phyloP scores from a whole-genome alignment of 2,113 vertebrate genomes.

The Hylia prasina region DNA sequence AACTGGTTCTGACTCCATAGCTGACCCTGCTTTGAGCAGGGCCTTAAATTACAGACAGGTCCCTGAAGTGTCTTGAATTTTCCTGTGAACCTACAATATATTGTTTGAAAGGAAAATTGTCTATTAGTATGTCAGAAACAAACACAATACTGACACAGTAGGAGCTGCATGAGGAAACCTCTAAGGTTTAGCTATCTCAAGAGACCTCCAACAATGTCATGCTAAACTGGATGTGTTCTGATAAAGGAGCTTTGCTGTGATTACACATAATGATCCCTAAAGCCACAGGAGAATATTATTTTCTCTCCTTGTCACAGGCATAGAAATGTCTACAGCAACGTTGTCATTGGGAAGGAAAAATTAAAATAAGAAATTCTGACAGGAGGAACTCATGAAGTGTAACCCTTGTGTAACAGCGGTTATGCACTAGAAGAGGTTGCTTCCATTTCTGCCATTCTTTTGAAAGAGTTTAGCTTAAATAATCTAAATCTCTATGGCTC shows the following conservation, averaged over 20 bases:
- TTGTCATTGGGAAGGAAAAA: background rate
- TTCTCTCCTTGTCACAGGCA: slow-evolving; percentile 8
- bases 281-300: background rate
- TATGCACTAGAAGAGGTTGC: background rate
- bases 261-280: slow-evolving; percentile 39
- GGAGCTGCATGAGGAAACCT: background rate
- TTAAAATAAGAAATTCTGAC: background rate
- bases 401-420: background rate
- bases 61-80: background rate
- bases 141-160: background rate
- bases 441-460: background rate
- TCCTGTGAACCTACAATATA: background rate
- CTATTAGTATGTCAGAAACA: background rate
- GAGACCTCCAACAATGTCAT: slow-evolving; percentile 17
- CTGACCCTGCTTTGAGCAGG: background rate
- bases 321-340: background rate
- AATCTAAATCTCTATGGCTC: background rate
- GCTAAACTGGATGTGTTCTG: slow-evolving; percentile 24
- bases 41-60: background rate
- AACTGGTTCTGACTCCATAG: background rate
- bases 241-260: slow-evolving; percentile 19
- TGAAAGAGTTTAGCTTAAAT: background rate
- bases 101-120: background rate
- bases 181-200: background rate
- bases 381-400: background rate